Evolutionary conservation across 2,113 vertebrate species (phyloP).

Genomic region (Aptenodytes forsteri): DNA sequence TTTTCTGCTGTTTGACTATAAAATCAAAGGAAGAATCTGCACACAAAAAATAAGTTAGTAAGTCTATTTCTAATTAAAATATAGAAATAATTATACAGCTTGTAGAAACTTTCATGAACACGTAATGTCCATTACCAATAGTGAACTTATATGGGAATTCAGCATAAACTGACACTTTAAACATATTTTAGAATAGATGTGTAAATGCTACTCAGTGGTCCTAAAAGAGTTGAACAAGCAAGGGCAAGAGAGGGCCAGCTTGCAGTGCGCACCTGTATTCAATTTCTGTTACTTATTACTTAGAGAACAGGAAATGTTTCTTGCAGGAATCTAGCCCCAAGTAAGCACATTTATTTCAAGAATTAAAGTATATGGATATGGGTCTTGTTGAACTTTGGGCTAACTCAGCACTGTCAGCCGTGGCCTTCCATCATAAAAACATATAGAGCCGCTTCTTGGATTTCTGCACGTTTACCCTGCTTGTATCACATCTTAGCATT

Average conservation of each 20-base stretch:
- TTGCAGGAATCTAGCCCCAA: constrained; percentile 24
- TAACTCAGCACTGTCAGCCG: neutral
- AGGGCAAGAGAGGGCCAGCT: neutral
- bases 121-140: neutral
- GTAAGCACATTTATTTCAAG: constrained; percentile 18
- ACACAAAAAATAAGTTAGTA: neutral
- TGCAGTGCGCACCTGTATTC: neutral
- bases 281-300: constrained; percentile 17
- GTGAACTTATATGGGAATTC: neutral
- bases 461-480: neutral
- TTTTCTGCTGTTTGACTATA: neutral
- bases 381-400: neutral
- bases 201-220: neutral
- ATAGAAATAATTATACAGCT: neutral
- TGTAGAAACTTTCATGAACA: neutral
- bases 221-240: neutral
- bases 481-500: neutral
- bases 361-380: neutral
- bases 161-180: neutral
- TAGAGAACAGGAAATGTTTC: constrained; percentile 43
- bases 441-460: neutral
- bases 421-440: neutral
- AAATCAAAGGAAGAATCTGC: neutral
- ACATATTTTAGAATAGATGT: neutral
- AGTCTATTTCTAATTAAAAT: neutral